Percentiles rank a stretch among this genome's conserved stretches.
phyloP scores from a whole-genome alignment of 2,113 vertebrate species.

The Pseudolaguvia tuberculata region DNA sequence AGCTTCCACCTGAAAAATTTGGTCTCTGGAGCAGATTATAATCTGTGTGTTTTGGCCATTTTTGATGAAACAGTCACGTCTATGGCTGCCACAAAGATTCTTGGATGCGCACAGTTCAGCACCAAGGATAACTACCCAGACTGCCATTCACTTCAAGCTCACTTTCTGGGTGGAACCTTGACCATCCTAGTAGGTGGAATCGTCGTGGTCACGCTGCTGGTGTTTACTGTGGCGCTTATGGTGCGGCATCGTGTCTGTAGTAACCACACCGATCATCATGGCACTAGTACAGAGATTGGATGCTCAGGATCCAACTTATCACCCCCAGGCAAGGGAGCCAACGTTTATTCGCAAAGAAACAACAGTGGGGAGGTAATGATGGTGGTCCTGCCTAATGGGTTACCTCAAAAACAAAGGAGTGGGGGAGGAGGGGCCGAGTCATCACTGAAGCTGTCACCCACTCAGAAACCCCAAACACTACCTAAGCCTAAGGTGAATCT shows the following conservation, averaged over 20 bases:
- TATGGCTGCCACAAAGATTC: slow-evolving; percentile 70
- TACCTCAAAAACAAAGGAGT: slow-evolving; percentile 46
- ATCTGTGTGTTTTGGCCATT: slow-evolving; percentile 75
- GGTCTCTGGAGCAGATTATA: slow-evolving; percentile 70
- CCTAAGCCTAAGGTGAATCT: slow-evolving; percentile 51
- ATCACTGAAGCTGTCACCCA: slow-evolving; percentile 19
- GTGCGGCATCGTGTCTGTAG: slow-evolving; percentile 71
- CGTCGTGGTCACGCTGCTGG: slow-evolving; percentile 74
- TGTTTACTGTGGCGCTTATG: slow-evolving; percentile 77
- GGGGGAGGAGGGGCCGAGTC: slow-evolving; percentile 25
- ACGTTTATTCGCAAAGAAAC: slow-evolving; percentile 73
- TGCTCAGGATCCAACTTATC: slow-evolving; percentile 37
- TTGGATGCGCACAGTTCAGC: slow-evolving; percentile 74
- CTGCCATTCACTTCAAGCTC: slow-evolving; percentile 72
- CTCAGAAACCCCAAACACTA: slow-evolving; percentile 46
- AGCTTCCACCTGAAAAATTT: slow-evolving; percentile 73
- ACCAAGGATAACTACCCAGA: slow-evolving; percentile 69
- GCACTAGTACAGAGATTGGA: slow-evolving; percentile 30
- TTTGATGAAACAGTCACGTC: slow-evolving; percentile 69
- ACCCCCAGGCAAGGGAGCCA: slow-evolving; percentile 63
- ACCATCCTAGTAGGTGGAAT: slow-evolving; percentile 74
- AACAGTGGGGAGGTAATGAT: slow-evolving; percentile 63
- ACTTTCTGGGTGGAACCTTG: slow-evolving; percentile 76
- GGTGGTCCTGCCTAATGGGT: slow-evolving; percentile 60
- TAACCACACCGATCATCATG: slow-evolving; percentile 43